These are phyloP conservation scores for Eumeta japonica DNA, from an alignment of 1,140 invertebrate species.

Conservation along the genomic window DNA sequence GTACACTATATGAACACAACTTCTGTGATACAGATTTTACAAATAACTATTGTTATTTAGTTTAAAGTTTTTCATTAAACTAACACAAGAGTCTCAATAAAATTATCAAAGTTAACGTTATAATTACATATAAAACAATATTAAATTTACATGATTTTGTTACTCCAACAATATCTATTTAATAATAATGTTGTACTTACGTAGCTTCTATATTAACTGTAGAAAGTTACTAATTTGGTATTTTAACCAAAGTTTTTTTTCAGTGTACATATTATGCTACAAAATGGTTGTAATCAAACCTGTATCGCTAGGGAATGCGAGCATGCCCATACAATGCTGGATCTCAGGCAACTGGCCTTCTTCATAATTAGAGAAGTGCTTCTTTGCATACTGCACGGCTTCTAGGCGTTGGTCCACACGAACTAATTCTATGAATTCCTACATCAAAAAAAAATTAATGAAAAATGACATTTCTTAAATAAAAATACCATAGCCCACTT, in stretches of 20 bases:
- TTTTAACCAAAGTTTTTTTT: too few relatives aligned
- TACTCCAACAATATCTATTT: too few relatives aligned
- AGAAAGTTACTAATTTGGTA: too few relatives aligned
- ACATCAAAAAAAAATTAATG: constrained; percentile 9
- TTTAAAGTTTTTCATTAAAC: too few relatives aligned
- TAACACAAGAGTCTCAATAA: too few relatives aligned
- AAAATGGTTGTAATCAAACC: constrained; percentile 45
- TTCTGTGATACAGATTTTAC: too few relatives aligned
- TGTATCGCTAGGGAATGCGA: constrained; percentile 85
- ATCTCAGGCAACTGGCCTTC: constrained; percentile 85
- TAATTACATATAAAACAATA: constrained; percentile 2
- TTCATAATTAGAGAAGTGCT: constrained; percentile 85
- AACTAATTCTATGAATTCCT: constrained; percentile 95
- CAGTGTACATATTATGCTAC: too few relatives aligned
- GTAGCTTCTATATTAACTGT: too few relatives aligned
- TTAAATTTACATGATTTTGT: neutral
- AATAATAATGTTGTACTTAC: constrained; percentile 1
- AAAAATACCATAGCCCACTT: neutral
- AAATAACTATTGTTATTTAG: too few relatives aligned
- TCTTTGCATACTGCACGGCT: constrained; percentile 91
- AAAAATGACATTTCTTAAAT: neutral
- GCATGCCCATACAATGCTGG: constrained; percentile 90
- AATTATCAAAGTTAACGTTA: too few relatives aligned
- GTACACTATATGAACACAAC: too few relatives aligned
- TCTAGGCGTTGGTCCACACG: constrained; percentile 81